Base-by-base conservation (phyloP, 2,797 vertebrate genomes). In the Sebastes aleutianus region DNA sequence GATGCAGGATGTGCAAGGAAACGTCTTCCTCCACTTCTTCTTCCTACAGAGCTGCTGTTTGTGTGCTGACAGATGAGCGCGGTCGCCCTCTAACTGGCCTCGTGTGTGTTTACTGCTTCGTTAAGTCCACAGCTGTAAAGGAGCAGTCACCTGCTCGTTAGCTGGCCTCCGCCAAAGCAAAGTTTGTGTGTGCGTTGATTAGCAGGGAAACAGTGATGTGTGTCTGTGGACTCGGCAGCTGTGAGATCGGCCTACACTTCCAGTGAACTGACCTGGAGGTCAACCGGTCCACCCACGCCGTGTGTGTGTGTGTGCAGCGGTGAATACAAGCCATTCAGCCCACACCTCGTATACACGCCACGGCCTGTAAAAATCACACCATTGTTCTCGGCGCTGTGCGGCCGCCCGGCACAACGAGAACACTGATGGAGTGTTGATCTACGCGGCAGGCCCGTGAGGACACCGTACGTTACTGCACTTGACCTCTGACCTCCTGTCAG, bases 251-350 rank as follows among this genome's bases (percentile, higher is more conserved):
- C 70, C 73, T 29, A 84, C 77, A 47, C 87, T 82, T 85, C 77
- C 84, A 85, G 62, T 22, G 71, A 73, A 31, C 69, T 29, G 79
- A 83, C 77, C 82, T 2, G 1, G 26, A 68, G 80, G 78, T 84
- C 84, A 69, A 11, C 27, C 2, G 16, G 22, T 85, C 79, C 72
- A 2, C 89, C 89, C 82, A 86, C 87, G 6, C 34, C 2, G 13
- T 32, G 68, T 20, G 31, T 65, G 43, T 18, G 71, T 34, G 71
- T 71, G 69, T 31, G 63, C 36, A 76, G 62, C 61, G 34, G 73
- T 83, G 88, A 89, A 86, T 86, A 59, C 58, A 1, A n/a, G 20
- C 73, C 84, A 54, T 86, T 90, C 86, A 78, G 75, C 90, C 87
- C 87, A 87, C 89, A 69, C 69, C 53, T 75, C 65, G 0, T 5